Percentiles rank a stretch among this genome's conserved stretches.
phyloP scores from a whole-genome alignment of 2,888 invertebrate species.

The Cephonodes hylas region DNA sequence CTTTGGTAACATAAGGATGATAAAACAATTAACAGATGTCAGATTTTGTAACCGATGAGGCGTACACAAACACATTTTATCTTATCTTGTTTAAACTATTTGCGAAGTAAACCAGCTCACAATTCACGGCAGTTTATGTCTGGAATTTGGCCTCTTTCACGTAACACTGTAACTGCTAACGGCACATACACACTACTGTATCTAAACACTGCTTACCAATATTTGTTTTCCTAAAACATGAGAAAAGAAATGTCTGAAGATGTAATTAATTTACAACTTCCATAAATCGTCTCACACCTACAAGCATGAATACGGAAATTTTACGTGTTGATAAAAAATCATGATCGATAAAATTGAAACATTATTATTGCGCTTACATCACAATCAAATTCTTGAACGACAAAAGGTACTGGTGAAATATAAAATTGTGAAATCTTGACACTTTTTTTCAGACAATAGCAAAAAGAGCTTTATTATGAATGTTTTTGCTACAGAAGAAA shows the following conservation, averaged over 20 bases:
- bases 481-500: no score
- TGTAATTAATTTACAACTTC: neutral
- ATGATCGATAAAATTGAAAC: no score
- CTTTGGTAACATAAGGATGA: neutral
- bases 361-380: no score
- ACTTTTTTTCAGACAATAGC: no score
- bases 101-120: constrained; percentile 1
- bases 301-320: no score
- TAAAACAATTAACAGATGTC: neutral
- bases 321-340: no score
- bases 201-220: neutral
- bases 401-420: no score
- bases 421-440: no score
- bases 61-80: neutral
- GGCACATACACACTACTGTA: neutral
- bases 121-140: neutral
- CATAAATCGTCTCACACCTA: no score
- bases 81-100: neutral
- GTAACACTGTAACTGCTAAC: neutral
- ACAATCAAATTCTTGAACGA: no score
- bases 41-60: neutral
- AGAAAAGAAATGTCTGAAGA: neutral
- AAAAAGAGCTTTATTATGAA: no score
- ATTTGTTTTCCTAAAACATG: neutral
- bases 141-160: constrained; percentile 7